phyloP scores from a whole-genome alignment of 2,113 vertebrate species.

The Diglossa brunneiventris region DNA sequence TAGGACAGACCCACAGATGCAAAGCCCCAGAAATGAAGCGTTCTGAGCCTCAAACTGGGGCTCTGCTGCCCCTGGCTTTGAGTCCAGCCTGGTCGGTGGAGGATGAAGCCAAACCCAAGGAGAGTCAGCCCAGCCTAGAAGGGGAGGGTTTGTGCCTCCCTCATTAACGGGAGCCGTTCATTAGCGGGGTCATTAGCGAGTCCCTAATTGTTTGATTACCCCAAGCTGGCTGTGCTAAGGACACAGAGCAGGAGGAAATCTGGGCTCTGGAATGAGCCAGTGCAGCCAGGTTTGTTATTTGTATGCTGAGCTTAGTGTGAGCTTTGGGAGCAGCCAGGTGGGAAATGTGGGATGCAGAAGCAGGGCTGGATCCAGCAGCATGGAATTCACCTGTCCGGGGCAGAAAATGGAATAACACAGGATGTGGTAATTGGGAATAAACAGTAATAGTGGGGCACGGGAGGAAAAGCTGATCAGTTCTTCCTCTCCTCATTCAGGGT shows the following conservation, averaged over 20 bases:
- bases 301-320: not conserved
- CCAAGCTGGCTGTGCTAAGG: not conserved
- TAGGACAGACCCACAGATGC: too few relatives aligned
- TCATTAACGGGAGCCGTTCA: not conserved
- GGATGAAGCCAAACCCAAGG: not conserved
- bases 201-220: not conserved
- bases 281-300: not conserved
- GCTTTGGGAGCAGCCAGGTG: not conserved
- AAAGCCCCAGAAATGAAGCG: not conserved
- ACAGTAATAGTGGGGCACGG: not conserved
- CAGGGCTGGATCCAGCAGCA: not conserved
- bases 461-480: not conserved
- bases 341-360: not conserved
- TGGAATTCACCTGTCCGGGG: fast-evolving
- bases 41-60: not conserved
- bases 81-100: not conserved
- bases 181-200: not conserved
- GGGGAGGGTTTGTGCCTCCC: not conserved
- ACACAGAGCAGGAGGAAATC: not conserved
- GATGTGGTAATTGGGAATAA: not conserved
- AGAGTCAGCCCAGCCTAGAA: not conserved
- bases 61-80: not conserved
- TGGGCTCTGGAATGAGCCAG: not conserved
- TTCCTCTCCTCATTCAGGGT: fast-evolving
- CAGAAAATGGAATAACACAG: not conserved